Conservation (phyloP, 2,888 invertebrate species). For the Meteorus colon region DNA sequence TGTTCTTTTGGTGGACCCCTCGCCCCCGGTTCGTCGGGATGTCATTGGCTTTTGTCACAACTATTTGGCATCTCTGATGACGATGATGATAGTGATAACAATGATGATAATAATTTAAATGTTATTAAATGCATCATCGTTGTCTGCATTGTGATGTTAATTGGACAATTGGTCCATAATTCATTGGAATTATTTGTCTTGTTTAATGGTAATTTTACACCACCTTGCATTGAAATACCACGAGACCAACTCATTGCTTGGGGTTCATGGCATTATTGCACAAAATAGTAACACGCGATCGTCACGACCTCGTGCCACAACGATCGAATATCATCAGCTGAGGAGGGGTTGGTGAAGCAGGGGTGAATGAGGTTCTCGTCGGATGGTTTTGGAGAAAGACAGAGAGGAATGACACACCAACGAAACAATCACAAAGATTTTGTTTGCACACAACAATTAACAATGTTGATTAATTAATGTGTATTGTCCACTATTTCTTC, state of each 20-base stretch:
- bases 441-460: not conserved
- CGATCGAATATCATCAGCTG: constrained; percentile 40
- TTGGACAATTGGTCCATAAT: constrained; percentile 19
- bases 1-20: constrained; percentile 62
- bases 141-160: not conserved
- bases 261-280: constrained; percentile 28
- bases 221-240: constrained; percentile 39
- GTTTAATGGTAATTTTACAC: constrained; percentile 36
- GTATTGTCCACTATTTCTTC: not conserved
- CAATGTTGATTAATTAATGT: not conserved
- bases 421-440: constrained; percentile 3
- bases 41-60: constrained; percentile 65
- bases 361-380: no score
- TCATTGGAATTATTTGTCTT: constrained; percentile 33
- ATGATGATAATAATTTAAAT: not conserved
- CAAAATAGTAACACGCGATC: constrained; percentile 33
- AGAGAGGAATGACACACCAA: not conserved
- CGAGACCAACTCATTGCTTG: constrained; percentile 47
- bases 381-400: no score
- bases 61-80: constrained; percentile 12
- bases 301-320: constrained; percentile 26
- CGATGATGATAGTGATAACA: not conserved
- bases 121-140: not conserved
- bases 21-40: constrained; percentile 70
- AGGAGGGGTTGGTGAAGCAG: not conserved